Evolutionary conservation across 2,888 invertebrate species (phyloP), one percentile per base, ranked within the genome.

Genomic region (Alloscopus bannaensis): DNA sequence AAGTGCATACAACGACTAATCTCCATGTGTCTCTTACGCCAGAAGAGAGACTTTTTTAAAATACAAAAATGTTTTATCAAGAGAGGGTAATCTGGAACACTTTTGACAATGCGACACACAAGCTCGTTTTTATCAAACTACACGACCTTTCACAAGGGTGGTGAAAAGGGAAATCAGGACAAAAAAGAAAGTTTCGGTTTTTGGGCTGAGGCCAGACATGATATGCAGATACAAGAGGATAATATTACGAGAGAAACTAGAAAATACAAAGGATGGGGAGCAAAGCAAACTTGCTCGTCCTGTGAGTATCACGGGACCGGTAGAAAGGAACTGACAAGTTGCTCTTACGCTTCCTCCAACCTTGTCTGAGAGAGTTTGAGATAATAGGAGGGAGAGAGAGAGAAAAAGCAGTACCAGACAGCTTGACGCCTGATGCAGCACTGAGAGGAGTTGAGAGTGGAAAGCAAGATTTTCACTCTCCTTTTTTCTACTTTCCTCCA

Each of bases 401-500:
- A 28, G 36, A 40, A 40, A 26, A 64, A 47, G 11, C 40, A 60
- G 60, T 22, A 73, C 78, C 73, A 81, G 81, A 81, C 81, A 77
- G 81, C 78, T 78, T 73, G 81, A 81, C 81, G 81, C 78, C 81
- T 78, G 71, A 80, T 52, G 50, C 36, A 59, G 59, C 55, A 80
- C 80, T 80, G 71, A 71, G 45, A 47, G 29, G 55, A 70, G 70
- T 28, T 47, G 57, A 62, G 22, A 47, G 55, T 24, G 36, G 47
- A 57, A 52, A 42, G 65, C 64, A 64, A 73, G 73, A 70, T 80
- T 80, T 80, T 80, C 50, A 65, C 42, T 68, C 72, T 68, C 52
- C 64, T 31, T 42, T 16, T 65, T 16, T 66, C 40, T 31, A 11
- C 52, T 22, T 66, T 40, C 40, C 55, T 65, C 69, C 65, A 59